Evolutionary conservation across 2,797 vertebrate genomes (phyloP), one percentile per base, ranked within the genome.

Genomic region (Amblyopsis hoosieri): DNA sequence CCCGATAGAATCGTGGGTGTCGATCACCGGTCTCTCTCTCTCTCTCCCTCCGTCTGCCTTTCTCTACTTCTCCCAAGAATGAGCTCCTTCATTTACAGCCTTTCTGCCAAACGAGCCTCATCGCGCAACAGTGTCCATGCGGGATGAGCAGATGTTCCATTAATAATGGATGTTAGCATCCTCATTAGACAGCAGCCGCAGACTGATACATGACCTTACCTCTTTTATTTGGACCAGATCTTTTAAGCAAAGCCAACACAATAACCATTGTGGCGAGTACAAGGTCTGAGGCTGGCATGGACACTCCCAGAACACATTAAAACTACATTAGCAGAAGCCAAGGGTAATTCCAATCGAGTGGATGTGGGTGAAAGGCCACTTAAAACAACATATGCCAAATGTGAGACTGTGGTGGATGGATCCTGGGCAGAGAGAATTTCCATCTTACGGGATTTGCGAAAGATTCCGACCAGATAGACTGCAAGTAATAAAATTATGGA

Each of bases 91-190:
- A 73, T 76, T 79, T 69, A 80, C 61, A 48, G 56, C 69, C 5
- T 0, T 42, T 62, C 29, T 23, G 57, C 74, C 61, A 59, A 53
- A n/a, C 55, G 31, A 74, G 72, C 62, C 62, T 67, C 45, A 46
- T 37, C 17, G 31, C 33, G 71, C 62, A 66, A 78, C 57, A 56
- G 9, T 47, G 46, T 10, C 51, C 51, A 53, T 13, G 13, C 54
- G 6, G 71, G 73, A 73, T 70, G 74, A 80, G 72, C 81, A 78
- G 74, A 87, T 80, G 84, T 72, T 82, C 52, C 49, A 72, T 81
- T 72, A 85, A 84, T 85, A 79, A 85, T 82, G 70, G 71, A 80
- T 75, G 75, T 76, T 72, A 74, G 64, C 52, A 63, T 60, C 66
- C 54, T 76, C 65, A 72, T 83, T 78, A 74, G 64, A 1, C 31